A percentile compares a stretch with the other conserved stretches of the same genome.
Evolutionary conservation across 2,113 vertebrate genomes (phyloP).

Genomic region (Sinocyclocheilus rhinocerous): DNA sequence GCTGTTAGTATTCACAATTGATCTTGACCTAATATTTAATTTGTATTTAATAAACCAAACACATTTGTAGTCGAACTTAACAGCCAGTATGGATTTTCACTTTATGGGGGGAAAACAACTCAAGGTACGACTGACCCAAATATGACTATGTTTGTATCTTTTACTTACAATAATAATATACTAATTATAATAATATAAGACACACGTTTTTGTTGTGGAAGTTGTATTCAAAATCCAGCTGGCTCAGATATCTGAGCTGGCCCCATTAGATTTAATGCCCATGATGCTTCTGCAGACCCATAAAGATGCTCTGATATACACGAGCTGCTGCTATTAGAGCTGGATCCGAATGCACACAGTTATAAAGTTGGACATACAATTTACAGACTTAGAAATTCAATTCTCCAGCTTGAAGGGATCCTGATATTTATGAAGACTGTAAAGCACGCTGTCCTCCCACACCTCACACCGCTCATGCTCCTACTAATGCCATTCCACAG

Average conservation of each 20-base stretch:
- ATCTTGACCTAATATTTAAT: neutral
- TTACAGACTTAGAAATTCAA: slow-evolving; percentile 24
- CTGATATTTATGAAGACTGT: slow-evolving; percentile 42
- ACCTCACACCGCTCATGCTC: slow-evolving; percentile 31
- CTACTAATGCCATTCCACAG: slow-evolving; percentile 7
- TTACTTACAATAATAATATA: neutral
- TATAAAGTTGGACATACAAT: neutral
- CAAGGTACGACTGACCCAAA: neutral
- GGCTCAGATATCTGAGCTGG: neutral
- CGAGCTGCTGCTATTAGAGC: neutral
- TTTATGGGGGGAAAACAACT: too few species aligned
- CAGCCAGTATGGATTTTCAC: neutral
- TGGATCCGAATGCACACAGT: slow-evolving; percentile 6
- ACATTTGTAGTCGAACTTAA: neutral
- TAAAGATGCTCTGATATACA: slow-evolving; percentile 13
- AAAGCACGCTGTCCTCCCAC: slow-evolving; percentile 35
- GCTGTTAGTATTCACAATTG: neutral
- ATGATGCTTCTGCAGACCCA: slow-evolving; percentile 16
- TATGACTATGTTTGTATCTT: neutral
- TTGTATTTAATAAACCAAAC: neutral
- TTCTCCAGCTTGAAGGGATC: neutral
- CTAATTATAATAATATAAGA: too few species aligned
- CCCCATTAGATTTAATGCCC: neutral
- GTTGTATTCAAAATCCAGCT: neutral
- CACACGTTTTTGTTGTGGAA: neutral